Evolutionary conservation across 2,888 invertebrate genomes (phyloP).

Genomic region (Brenthis ino): DNA sequence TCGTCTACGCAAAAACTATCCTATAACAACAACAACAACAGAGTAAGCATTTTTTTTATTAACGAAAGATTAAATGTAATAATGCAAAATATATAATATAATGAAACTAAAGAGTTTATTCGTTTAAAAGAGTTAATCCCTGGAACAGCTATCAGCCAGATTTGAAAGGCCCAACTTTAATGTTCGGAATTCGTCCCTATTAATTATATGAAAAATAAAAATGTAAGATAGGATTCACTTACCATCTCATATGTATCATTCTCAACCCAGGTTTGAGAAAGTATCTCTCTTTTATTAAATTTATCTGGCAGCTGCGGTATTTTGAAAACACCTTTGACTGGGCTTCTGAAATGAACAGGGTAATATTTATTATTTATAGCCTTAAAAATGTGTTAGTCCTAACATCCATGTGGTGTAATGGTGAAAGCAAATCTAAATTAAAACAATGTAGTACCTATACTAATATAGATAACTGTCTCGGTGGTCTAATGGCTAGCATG

Average conservation of each 20-base stretch:
- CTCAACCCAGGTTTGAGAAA: constrained; percentile 75
- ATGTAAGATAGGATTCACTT: constrained; percentile 39
- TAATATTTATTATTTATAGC: not conserved
- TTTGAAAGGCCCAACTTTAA: too few species aligned
- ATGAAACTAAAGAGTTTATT: not conserved
- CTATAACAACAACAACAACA: constrained; percentile 59
- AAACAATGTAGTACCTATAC: too few species aligned
- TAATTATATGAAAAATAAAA: too few species aligned
- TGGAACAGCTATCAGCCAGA: too few species aligned
- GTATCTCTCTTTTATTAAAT: constrained; percentile 65
- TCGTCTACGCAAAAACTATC: constrained; percentile 86
- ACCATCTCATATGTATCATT: constrained; percentile 81
- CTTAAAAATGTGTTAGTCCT: too few species aligned
- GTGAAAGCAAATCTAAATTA: too few species aligned
- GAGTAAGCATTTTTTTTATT: not conserved
- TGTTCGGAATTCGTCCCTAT: too few species aligned
- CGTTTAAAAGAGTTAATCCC: too few species aligned
- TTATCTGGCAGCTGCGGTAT: constrained; percentile 79
- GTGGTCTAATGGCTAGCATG: too few species aligned
- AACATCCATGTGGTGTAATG: too few species aligned
- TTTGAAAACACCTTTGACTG: constrained; percentile 83
- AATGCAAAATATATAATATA: not conserved
- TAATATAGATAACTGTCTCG: too few species aligned
- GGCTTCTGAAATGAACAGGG: constrained; percentile 76
- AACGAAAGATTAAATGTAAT: not conserved